phyloP scores from a whole-genome alignment of 2,113 vertebrate species.

The Sciurus niger region DNA sequence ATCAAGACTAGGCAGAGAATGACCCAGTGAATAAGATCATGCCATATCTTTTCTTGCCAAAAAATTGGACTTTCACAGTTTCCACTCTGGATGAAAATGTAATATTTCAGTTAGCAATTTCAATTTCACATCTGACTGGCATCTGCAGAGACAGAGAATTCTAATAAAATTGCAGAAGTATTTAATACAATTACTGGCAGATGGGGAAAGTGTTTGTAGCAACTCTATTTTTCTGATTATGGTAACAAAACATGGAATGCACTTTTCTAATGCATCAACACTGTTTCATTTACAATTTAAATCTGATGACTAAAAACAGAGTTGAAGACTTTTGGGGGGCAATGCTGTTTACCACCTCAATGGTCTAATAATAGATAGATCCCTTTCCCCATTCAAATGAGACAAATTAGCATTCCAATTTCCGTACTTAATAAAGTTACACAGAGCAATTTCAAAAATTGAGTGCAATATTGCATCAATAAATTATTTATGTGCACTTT shows the following conservation, averaged over 20 bases:
- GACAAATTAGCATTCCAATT: conserved; percentile 80
- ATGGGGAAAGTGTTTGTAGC: conserved; percentile 87
- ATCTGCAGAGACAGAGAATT: conserved; percentile 90
- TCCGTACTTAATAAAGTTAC: conserved; percentile 84
- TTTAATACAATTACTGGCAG: conserved; percentile 91
- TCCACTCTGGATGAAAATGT: conserved; percentile 87
- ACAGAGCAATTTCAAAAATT: conserved; percentile 77
- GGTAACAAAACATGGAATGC: conserved; percentile 90
- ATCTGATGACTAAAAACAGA: conserved; percentile 84
- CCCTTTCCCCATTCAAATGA: conserved; percentile 59
- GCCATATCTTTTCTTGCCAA: too few relatives aligned
- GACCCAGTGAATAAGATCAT: neutral
- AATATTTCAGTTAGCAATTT: conserved; percentile 92
- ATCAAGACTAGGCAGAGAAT: conserved; percentile 31
- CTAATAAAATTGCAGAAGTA: conserved; percentile 90
- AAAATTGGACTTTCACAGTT: conserved; percentile 45
- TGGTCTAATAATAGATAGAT: conserved; percentile 80
- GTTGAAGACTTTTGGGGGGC: conserved; percentile 79
- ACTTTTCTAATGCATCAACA: conserved; percentile 85
- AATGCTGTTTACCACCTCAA: conserved; percentile 78
- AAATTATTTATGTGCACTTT: conserved; percentile 84
- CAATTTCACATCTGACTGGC: conserved; percentile 92
- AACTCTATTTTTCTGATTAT: conserved; percentile 90
- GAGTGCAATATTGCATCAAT: conserved; percentile 73
- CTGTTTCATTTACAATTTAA: conserved; percentile 87